A percentile compares a stretch with the other conserved stretches of the same genome.
Conservation (phyloP, 2,113 vertebrate species). For the Psittacus erithacus region DNA sequence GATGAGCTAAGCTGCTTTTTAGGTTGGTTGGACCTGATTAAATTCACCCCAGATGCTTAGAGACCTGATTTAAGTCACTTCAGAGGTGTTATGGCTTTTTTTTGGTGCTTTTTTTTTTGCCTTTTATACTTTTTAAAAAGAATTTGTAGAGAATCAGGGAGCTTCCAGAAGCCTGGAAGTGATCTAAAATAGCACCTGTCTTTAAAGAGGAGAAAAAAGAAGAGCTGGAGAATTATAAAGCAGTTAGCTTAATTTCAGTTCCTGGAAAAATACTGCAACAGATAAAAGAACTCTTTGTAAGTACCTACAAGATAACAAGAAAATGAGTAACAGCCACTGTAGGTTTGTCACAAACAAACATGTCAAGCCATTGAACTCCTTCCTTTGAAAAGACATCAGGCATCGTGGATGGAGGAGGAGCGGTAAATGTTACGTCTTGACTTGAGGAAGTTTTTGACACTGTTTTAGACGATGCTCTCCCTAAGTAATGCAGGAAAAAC, state of each 20-base stretch:
- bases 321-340: slow-evolving; percentile 67
- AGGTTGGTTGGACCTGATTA: slow-evolving; percentile 62
- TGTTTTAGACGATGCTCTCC: not conserved
- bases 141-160: slow-evolving; percentile 32
- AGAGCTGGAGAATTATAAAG: slow-evolving; percentile 66
- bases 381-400: slow-evolving; percentile 63
- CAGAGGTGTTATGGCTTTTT: slow-evolving; percentile 1
- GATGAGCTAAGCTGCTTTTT: slow-evolving; percentile 52
- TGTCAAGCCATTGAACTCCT: slow-evolving; percentile 62
- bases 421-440: not conserved
- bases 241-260: slow-evolving; percentile 73
- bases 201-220: slow-evolving; percentile 63
- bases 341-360: slow-evolving; percentile 72
- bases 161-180: slow-evolving; percentile 45
- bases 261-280: slow-evolving; percentile 67
- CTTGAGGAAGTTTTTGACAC: slow-evolving; percentile 20
- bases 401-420: slow-evolving; percentile 51
- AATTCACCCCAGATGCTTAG: slow-evolving; percentile 63
- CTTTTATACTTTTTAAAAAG: not conserved
- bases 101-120: not conserved
- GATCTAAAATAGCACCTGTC: slow-evolving; percentile 53
- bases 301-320: slow-evolving; percentile 70
- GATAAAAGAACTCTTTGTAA: slow-evolving; percentile 73
- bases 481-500: not conserved
- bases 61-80: slow-evolving; percentile 63